These are phyloP conservation scores for Noturus placidus DNA, from an alignment of 2,113 vertebrate species.

Conservation along the genomic window DNA sequence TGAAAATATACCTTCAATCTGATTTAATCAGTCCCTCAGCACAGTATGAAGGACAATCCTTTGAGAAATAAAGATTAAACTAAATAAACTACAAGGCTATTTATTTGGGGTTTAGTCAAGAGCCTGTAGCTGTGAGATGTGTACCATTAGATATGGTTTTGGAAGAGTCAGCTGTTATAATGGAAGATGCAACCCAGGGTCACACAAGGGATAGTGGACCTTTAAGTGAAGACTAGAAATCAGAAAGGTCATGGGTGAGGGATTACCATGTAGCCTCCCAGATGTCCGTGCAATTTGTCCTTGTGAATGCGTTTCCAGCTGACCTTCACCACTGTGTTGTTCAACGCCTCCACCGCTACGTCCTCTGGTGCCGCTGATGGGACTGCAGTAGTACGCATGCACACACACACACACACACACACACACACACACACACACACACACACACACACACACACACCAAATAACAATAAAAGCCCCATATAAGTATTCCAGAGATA, in stretches of 20 bases:
- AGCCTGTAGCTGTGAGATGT: neutral
- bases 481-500: conserved; percentile 19
- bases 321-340: conserved; percentile 84
- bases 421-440: conserved; percentile 31
- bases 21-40: neutral
- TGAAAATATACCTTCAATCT: neutral
- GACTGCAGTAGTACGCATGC: conserved; percentile 66
- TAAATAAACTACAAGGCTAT: neutral
- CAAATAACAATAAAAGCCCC: conserved; percentile 36
- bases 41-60: conserved; percentile 26
- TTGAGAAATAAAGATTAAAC: neutral
- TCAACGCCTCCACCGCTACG: conserved; percentile 80
- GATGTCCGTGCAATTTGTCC: conserved; percentile 88
- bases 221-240: conserved; percentile 65
- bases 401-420: no score
- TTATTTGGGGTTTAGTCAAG: neutral
- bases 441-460: conserved; percentile 29
- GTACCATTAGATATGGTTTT: neutral
- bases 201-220: conserved; percentile 37
- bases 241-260: conserved; percentile 58
- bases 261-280: conserved; percentile 93
- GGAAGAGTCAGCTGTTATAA: conserved; percentile 34
- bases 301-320: conserved; percentile 85
- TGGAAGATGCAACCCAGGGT: conserved; percentile 33
- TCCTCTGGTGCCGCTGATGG: conserved; percentile 84